These are phyloP conservation scores for Sebastes kiyomatsui DNA, from an alignment of 2,797 vertebrate species.

Conservation along the genomic window DNA sequence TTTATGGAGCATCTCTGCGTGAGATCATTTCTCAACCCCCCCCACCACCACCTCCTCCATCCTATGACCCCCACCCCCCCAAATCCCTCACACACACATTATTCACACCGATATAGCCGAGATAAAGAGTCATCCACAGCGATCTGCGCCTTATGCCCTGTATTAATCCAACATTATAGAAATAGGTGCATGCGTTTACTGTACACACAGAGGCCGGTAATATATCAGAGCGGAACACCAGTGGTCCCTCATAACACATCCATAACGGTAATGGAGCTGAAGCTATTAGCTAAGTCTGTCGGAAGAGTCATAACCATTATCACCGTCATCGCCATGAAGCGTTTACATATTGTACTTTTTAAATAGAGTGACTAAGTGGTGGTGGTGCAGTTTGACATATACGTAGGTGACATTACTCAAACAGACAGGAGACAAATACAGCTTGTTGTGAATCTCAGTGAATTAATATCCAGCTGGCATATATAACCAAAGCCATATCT, in stretches of 20 bases:
- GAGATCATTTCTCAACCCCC: constrained; percentile 72
- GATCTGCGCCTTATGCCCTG: constrained; percentile 41
- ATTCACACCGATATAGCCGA: constrained; percentile 63
- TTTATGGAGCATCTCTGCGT: constrained; percentile 79
- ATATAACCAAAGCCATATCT: not conserved
- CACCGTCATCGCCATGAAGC: constrained; percentile 1
- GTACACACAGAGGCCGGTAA: constrained; percentile 23
- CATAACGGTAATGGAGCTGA: constrained; percentile 50
- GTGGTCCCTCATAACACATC: constrained; percentile 46
- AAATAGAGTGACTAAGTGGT: constrained; percentile 11
- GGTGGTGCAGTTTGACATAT: not conserved
- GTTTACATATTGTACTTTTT: constrained; percentile 28
- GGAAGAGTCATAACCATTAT: constrained; percentile 54
- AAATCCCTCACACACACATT: constrained; percentile 52
- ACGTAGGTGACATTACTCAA: not conserved
- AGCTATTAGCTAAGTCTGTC: constrained; percentile 47
- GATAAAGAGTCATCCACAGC: constrained; percentile 62
- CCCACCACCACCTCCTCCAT: constrained; percentile 22
- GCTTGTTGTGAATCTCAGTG: not conserved
- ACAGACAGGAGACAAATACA: not conserved
- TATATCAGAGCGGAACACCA: constrained; percentile 47
- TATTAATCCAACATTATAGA: constrained; percentile 56
- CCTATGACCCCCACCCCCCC: constrained; percentile 38
- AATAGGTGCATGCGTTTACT: constrained; percentile 29
- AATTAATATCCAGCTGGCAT: not conserved